Base-by-base conservation (phyloP, 2,888 invertebrate species). In the Campopleginae sp. region DNA sequence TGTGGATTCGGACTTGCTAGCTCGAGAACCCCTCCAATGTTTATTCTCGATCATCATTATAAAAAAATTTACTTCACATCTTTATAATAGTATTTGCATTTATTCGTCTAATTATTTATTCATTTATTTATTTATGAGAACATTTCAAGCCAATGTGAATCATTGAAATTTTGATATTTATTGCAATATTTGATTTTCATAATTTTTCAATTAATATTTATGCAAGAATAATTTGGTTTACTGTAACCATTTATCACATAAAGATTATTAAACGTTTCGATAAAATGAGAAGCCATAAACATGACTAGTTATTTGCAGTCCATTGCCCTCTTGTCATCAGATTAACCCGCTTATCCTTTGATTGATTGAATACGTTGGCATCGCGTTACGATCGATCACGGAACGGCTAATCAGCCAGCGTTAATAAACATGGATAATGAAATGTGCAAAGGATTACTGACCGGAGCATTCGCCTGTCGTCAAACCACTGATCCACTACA, bases 341-440 rank as follows among this genome's bases (percentile, higher is more conserved):
- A 89, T 90, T 90, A 88, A 91, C 90, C 90, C 90, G 90, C 89
- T 91, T 91, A 91, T 91, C 90, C 90, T 87, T 88, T 91, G 91
- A 91, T 90, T 90, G 91, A 91, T 91, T 90, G 90, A 87, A 87
- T 88, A 87, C 86, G 75, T 87, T 88, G 88, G 88, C 89, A 87
- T 88, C 85, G 85, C 70, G 87, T 80, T 72, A 84, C 86, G 90
- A 91, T 91, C 90, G 86, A 91, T 91, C 91, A 91, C 87, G 84
- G 88, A 89, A 89, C 88, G 88, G 83, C 87, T 89, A 88, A 89
- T 88, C 85, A 81, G 84, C 70, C 86, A 75, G 87, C 87, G 82
- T 89, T 90, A 90, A 91, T 90, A 90, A 90, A 89, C 88, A 88
- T 83, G 88, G 87, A 90, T 90, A 90, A 90, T 90, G 87, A 89